Percentiles rank a stretch among this genome's conserved stretches.
phyloP scores from a whole-genome alignment of 1,140 invertebrate species.

The Bombus confusus region DNA sequence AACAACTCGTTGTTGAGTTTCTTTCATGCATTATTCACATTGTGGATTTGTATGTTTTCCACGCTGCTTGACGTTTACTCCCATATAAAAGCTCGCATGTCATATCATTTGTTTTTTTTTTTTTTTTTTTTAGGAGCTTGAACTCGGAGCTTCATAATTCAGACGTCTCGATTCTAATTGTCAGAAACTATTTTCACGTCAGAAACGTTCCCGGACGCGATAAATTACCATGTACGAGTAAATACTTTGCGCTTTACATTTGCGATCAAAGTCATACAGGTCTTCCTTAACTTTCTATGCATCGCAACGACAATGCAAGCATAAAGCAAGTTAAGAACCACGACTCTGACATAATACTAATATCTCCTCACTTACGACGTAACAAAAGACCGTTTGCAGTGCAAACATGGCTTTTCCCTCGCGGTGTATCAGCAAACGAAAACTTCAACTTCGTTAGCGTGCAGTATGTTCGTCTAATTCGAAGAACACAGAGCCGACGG shows the following conservation, averaged over 20 bases:
- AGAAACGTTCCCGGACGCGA: no score
- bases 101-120: no score
- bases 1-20: conserved; percentile 27
- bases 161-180: neutral
- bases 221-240: neutral
- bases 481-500: neutral
- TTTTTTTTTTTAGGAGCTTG: neutral
- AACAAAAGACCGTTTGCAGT: conserved; percentile 39
- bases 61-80: neutral
- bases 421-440: conserved; percentile 43
- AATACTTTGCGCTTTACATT: neutral
- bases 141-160: neutral
- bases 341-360: conserved; percentile 33
- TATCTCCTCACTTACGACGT: conserved; percentile 25
- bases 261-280: neutral
- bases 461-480: conserved; percentile 35
- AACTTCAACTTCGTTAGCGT: conserved; percentile 28
- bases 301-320: conserved; percentile 17
- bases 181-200: neutral
- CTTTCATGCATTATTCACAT: conserved; percentile 41
- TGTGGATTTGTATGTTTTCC: neutral
- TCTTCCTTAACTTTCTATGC: neutral
- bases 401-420: conserved; percentile 17
- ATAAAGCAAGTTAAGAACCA: conserved; percentile 29
- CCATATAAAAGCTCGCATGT: neutral